Percentiles rank a stretch among this genome's conserved stretches.
These are phyloP conservation scores for Holotrichia oblita DNA, from an alignment of 1,140 invertebrate genomes.

Conservation along the genomic window DNA sequence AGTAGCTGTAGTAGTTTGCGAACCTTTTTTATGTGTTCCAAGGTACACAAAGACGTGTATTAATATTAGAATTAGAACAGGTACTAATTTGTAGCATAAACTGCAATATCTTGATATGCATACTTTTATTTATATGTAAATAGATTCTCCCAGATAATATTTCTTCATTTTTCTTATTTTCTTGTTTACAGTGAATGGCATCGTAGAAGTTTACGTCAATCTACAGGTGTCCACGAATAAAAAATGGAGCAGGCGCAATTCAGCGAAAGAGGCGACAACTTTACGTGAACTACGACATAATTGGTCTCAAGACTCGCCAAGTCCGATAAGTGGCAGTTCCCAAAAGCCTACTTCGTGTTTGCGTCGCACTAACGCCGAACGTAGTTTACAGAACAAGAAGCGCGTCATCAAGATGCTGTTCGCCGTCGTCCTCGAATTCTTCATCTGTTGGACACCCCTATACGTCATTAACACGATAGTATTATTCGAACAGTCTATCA, in stretches of 20 bases:
- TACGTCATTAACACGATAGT: slow-evolving; percentile 73
- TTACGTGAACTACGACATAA: slow-evolving; percentile 53
- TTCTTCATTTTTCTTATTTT: neutral
- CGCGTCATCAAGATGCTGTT: slow-evolving; percentile 66
- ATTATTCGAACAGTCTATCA: slow-evolving; percentile 66
- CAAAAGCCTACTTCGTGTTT: slow-evolving; percentile 45
- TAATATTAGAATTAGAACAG: no score
- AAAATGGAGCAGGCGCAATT: slow-evolving; percentile 46
- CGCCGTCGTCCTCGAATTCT: slow-evolving; percentile 78
- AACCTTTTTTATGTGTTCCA: no score
- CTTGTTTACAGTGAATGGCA: slow-evolving; percentile 47
- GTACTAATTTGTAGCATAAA: no score
- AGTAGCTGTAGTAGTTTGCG: no score
- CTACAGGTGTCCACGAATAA: slow-evolving; percentile 50
- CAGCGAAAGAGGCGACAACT: slow-evolving; percentile 39
- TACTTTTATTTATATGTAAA: no score
- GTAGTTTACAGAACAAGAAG: slow-evolving; percentile 63
- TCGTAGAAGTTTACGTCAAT: slow-evolving; percentile 54
- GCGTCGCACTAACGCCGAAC: slow-evolving; percentile 61
- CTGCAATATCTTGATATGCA: no score
- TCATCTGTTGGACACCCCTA: slow-evolving; percentile 80
- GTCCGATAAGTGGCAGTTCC: slow-evolving; percentile 48
- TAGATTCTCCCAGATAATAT: no score
- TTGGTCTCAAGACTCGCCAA: slow-evolving; percentile 53
- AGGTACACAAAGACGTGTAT: no score